These are phyloP conservation scores for Stenopsyche tienmushanensis DNA, from an alignment of 1,140 invertebrate genomes.

Conservation along the genomic window DNA sequence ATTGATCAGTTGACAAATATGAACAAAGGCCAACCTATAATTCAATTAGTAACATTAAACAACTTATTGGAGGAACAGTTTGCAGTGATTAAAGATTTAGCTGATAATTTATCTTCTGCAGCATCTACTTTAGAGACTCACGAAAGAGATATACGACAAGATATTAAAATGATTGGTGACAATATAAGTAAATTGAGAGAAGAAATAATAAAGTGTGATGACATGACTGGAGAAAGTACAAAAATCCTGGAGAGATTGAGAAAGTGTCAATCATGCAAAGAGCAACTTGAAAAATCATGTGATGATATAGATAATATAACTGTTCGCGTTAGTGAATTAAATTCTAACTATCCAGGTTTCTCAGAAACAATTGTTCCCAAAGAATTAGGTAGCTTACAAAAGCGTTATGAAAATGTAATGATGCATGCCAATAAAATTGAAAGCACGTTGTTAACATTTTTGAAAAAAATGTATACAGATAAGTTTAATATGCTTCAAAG, in stretches of 20 bases:
- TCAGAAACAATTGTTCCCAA: slow-evolving; percentile 74
- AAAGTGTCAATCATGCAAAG: slow-evolving; percentile 69
- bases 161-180: slow-evolving; percentile 70
- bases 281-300: slow-evolving; percentile 65
- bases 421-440: slow-evolving; percentile 78
- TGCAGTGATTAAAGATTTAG: slow-evolving; percentile 68
- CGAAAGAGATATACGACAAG: slow-evolving; percentile 70
- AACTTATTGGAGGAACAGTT: slow-evolving; percentile 78
- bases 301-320: slow-evolving; percentile 69
- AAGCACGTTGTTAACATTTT: slow-evolving; percentile 73
- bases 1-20: slow-evolving; percentile 77
- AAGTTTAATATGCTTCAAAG: slow-evolving; percentile 79
- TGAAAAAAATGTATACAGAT: slow-evolving; percentile 86
- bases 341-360: slow-evolving; percentile 76
- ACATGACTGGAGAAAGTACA: slow-evolving; percentile 82
- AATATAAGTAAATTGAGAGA: slow-evolving; percentile 77
- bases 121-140: slow-evolving; percentile 70
- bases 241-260: slow-evolving; percentile 79
- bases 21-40: slow-evolving; percentile 70
- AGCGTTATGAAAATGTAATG: slow-evolving; percentile 72
- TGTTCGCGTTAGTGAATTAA: slow-evolving; percentile 69
- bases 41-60: slow-evolving; percentile 68
- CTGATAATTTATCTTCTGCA: slow-evolving; percentile 72
- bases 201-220: slow-evolving; percentile 86
- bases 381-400: slow-evolving; percentile 75